Conservation (phyloP, 2,888 invertebrate species). For the Drosophila borealis region DNA sequence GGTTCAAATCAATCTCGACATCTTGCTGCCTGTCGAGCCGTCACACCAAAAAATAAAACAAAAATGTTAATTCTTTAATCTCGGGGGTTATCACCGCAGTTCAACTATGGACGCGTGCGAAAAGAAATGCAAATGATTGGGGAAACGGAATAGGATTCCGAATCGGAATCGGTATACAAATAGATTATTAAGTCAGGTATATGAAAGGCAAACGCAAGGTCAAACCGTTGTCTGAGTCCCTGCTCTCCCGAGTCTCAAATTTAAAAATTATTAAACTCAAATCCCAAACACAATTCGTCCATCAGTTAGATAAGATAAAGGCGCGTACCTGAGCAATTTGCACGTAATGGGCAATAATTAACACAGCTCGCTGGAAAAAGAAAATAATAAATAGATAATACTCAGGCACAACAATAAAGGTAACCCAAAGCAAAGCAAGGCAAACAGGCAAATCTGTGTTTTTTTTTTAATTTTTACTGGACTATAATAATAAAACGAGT, state of each 20-base stretch:
- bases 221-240: slow-evolving; percentile 23
- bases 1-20: slow-evolving; percentile 43
- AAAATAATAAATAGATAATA: slow-evolving; percentile 36
- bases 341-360: slow-evolving; percentile 67
- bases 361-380: slow-evolving; percentile 17
- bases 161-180: not conserved
- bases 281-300: slow-evolving; percentile 36
- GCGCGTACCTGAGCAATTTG: slow-evolving; percentile 30
- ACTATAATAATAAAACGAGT: slow-evolving; percentile 28
- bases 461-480: slow-evolving; percentile 36
- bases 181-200: slow-evolving; percentile 50
- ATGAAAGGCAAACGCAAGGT: slow-evolving; percentile 60
- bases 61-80: slow-evolving; percentile 67
- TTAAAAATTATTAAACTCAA: slow-evolving; percentile 35
- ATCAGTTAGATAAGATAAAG: slow-evolving; percentile 60
- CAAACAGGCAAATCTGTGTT: slow-evolving; percentile 27
- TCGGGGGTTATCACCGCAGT: slow-evolving; percentile 64
- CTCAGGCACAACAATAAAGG: slow-evolving; percentile 36
- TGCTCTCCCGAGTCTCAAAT: not conserved
- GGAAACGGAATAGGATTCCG: slow-evolving; percentile 3
- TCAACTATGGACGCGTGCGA: slow-evolving; percentile 45
- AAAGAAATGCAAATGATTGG: slow-evolving; percentile 50
- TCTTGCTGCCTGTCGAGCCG: slow-evolving; percentile 15
- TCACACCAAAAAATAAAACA: slow-evolving; percentile 35
- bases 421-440: slow-evolving; percentile 31